A percentile compares a stretch with the other conserved stretches of the same genome.
Evolutionary conservation across 2,888 invertebrate genomes (phyloP).

Genomic region (Tromatobia lineatoria): DNA sequence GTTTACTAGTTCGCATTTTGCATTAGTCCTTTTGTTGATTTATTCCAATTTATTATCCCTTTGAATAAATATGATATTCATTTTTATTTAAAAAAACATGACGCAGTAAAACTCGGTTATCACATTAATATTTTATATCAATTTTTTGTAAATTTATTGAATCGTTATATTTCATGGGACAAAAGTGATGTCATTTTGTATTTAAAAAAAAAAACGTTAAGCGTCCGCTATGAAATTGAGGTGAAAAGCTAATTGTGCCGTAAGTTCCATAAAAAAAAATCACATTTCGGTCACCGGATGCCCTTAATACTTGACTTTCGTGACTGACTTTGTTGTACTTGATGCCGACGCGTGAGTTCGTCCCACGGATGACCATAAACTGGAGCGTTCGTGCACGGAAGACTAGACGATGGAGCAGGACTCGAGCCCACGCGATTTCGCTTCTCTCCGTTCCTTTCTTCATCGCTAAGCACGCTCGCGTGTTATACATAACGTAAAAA

Average conservation of each 20-base stretch:
- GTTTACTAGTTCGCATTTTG: no score
- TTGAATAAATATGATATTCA: no score
- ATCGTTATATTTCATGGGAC: no score
- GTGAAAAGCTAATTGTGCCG: background rate
- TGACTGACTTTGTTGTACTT: conserved; percentile 22
- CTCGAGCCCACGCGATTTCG: conserved; percentile 12
- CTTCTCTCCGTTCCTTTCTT: conserved; percentile 7
- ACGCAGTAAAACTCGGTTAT: no score
- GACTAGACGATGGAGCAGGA: conserved; percentile 10
- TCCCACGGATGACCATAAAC: conserved; percentile 48
- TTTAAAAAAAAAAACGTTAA: no score
- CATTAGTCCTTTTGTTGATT: no score
- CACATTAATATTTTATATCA: no score
- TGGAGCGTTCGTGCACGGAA: conserved; percentile 50
- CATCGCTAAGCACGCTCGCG: conserved; percentile 53
- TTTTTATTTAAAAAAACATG: no score
- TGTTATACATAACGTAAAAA: conserved; percentile 48
- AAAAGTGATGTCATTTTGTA: no score
- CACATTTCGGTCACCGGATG: conserved; percentile 6
- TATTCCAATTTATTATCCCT: no score
- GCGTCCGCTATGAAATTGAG: background rate
- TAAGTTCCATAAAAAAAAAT: background rate
- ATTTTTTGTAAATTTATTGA: no score
- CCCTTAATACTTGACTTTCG: conserved; percentile 6
- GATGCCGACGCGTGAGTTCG: conserved; percentile 18